A percentile compares a stretch with the other conserved stretches of the same genome.
Evolutionary conservation across 2,113 vertebrate species (phyloP).

Genomic region (Octodon degus): DNA sequence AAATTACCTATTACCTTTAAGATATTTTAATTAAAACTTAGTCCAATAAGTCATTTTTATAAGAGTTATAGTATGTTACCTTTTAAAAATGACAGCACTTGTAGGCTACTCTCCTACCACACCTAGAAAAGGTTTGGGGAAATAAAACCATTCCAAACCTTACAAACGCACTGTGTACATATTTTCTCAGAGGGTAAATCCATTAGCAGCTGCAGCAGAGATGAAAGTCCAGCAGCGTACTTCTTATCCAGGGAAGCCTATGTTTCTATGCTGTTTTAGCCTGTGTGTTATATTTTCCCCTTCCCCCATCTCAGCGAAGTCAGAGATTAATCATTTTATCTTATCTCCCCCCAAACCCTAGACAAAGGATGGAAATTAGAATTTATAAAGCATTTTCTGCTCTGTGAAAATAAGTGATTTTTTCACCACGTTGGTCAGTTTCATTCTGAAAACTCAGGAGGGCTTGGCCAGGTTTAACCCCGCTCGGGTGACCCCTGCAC

Average conservation of each 20-base stretch:
- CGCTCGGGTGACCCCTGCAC: neutral
- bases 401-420: neutral
- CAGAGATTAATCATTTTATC: neutral
- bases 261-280: neutral
- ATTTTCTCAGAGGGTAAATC: constrained; percentile 12
- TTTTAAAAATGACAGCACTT: constrained; percentile 31
- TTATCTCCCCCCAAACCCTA: constrained; percentile 28
- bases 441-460: neutral
- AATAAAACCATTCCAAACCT: constrained; percentile 10
- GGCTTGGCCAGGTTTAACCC: neutral
- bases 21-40: constrained; percentile 40
- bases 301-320: neutral
- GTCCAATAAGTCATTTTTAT: constrained; percentile 14
- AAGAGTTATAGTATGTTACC: constrained; percentile 2
- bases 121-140: constrained; percentile 14
- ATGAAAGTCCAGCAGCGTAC: neutral
- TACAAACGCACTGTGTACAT: neutral
- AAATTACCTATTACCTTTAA: constrained; percentile 11
- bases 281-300: neutral
- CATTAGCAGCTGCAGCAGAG: neutral
- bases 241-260: neutral
- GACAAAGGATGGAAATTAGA: constrained; percentile 27
- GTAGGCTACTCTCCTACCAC: neutral
- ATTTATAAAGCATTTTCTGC: neutral
- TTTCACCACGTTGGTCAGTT: neutral